phyloP scores from a whole-genome alignment of 1,140 invertebrate genomes.

The Musca domestica region DNA sequence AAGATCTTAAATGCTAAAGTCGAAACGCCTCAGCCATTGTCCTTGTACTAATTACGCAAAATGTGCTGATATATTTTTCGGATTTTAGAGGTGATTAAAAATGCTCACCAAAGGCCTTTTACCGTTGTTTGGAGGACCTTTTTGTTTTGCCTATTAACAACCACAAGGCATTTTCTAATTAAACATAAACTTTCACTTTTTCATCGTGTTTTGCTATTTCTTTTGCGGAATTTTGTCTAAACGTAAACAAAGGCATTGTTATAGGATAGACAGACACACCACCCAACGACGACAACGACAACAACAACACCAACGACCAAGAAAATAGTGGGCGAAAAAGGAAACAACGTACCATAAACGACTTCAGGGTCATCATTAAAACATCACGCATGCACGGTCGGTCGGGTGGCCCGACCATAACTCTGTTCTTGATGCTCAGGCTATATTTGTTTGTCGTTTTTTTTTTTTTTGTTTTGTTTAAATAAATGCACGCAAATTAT shows the following conservation, averaged over 20 bases:
- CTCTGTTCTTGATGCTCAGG: too few relatives aligned
- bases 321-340: background rate
- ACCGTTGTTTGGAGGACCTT: too few relatives aligned
- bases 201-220: background rate
- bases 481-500: constrained; percentile 15
- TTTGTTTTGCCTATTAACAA: constrained; percentile 1
- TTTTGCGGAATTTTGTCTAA: background rate
- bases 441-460: background rate
- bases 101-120: too few relatives aligned
- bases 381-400: constrained; percentile 4
- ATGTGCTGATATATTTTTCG: too few relatives aligned
- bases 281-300: background rate
- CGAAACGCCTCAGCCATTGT: too few relatives aligned
- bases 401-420: background rate
- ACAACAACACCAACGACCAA: background rate
- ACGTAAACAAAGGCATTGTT: background rate
- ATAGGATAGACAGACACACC: background rate
- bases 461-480: background rate
- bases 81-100: too few relatives aligned
- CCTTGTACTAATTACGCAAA: too few relatives aligned
- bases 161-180: constrained; percentile 22
- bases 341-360: background rate
- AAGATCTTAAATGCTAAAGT: too few relatives aligned
- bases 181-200: constrained; percentile 15
- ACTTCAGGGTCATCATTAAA: constrained; percentile 19